Evolutionary conservation across 2,113 vertebrate species (phyloP), one percentile per base, ranked within the genome.

Genomic region (Sceloporus tristichus): DNA sequence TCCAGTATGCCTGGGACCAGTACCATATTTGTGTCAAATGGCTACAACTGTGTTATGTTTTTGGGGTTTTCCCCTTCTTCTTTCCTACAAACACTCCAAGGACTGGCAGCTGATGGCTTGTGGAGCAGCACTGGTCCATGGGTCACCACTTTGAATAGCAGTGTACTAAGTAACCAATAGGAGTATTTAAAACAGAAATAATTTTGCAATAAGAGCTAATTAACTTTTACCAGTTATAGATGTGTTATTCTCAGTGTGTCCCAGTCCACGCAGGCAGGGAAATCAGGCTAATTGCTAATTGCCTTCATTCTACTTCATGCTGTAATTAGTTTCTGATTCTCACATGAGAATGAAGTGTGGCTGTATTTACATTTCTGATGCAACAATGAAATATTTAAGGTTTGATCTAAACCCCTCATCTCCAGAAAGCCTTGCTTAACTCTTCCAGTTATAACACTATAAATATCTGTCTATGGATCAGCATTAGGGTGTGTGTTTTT

Each of bases 241-340:
- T 66, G 62, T 68, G 75, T 18, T 79, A 29, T 70, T 86, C 76
- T 42, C 9, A 79, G 75, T 53, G 62, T 53, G 59, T 70, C 71
- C 34, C 70, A 73, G 59, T 68, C 75, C 75, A 78, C 27, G 75
- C 75, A 86, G 85, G 68, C 62, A 86, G 70, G n/a, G 85, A 86
- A 86, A 86, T 86, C 40, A 79, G 76, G 75, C 62, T 86, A 86
- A 86, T 79, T 86, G 85, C 62, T 71, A 71, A 71, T 71, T 71
- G 27, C 27, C 65, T 79, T 68, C 40, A 79, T 79, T 79, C 75
- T 34, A 54, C 76, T 86, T 79, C 54, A 54, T 18, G 25, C 62
- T 86, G 85, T 86, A 86, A 86, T 86, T 86, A 86, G 85, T 68
- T 86, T 86, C 74, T 4, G 53, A 56, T 85, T 66, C 76, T 86